Evolutionary conservation across 2,888 invertebrate species (phyloP).

Genomic region (Crioceris asparagi): DNA sequence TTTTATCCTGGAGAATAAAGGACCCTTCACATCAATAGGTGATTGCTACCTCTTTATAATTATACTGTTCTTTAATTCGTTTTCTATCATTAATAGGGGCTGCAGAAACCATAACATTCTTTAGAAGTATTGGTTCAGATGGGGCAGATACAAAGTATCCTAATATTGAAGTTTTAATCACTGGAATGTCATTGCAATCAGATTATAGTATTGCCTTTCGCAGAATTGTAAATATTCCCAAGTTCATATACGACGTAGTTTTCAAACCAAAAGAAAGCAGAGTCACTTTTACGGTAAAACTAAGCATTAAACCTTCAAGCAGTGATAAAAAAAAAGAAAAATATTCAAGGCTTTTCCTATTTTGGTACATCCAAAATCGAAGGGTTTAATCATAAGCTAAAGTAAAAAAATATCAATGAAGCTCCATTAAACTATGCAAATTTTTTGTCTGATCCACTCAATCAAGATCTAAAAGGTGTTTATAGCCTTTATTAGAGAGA

Average conservation of each 20-base stretch:
- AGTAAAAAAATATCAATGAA: conserved; percentile 56
- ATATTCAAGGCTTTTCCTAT: conserved; percentile 53
- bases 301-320: too few species aligned
- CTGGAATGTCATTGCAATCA: conserved; percentile 40
- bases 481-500: conserved; percentile 37
- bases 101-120: not conserved
- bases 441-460: conserved; percentile 58
- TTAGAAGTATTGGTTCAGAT: too few species aligned
- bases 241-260: conserved; percentile 45
- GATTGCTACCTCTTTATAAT: not conserved
- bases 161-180: conserved; percentile 59
- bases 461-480: conserved; percentile 36
- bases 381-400: conserved; percentile 54
- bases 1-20: conserved; percentile 38
- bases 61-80: not conserved
- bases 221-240: conserved; percentile 43
- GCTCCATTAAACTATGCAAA: conserved; percentile 66
- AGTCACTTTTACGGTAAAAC: conserved; percentile 18
- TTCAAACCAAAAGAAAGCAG: conserved; percentile 44
- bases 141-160: too few species aligned
- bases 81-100: not conserved
- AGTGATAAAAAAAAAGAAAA: too few species aligned
- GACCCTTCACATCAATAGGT: conserved; percentile 44
- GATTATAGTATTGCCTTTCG: conserved; percentile 27
- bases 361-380: conserved; percentile 58